Evolutionary conservation across 2,888 invertebrate genomes (phyloP).

Genomic region (Merodon equestris): DNA sequence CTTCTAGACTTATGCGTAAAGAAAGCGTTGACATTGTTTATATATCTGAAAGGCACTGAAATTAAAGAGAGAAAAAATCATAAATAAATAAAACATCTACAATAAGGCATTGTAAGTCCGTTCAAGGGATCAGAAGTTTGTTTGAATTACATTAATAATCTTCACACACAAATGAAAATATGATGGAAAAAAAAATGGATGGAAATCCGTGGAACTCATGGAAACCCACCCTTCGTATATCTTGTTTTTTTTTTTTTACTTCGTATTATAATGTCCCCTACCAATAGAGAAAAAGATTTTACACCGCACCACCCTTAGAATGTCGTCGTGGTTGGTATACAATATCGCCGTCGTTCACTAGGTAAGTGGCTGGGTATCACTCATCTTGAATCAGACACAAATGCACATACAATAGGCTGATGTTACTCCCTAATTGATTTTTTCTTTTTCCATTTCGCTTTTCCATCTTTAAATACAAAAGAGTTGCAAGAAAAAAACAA

Average conservation of each 20-base stretch:
- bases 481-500: constrained; percentile 12
- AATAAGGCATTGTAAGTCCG: too few relatives aligned
- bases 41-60: constrained; percentile 75
- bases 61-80: constrained; percentile 46
- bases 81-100: neutral
- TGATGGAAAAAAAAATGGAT: too few relatives aligned
- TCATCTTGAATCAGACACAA: constrained; percentile 66
- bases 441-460: constrained; percentile 43
- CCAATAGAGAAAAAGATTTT: constrained; percentile 49
- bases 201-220: constrained; percentile 3
- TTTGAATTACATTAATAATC: too few relatives aligned
- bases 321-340: constrained; percentile 40
- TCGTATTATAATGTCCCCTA: constrained; percentile 41
- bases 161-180: too few relatives aligned
- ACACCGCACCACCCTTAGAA: constrained; percentile 54
- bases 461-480: constrained; percentile 45
- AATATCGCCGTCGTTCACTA: constrained; percentile 47
- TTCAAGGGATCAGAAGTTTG: too few relatives aligned
- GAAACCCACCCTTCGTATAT: constrained; percentile 61
- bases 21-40: constrained; percentile 82
- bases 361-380: constrained; percentile 64
- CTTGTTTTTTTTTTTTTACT: too few relatives aligned
- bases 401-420: constrained; percentile 67
- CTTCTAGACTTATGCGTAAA: constrained; percentile 91
- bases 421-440: constrained; percentile 68